Evolutionary conservation across 1,140 invertebrate species (phyloP), one percentile per base, ranked within the genome.

Genomic region (Agrypnia vestita): DNA sequence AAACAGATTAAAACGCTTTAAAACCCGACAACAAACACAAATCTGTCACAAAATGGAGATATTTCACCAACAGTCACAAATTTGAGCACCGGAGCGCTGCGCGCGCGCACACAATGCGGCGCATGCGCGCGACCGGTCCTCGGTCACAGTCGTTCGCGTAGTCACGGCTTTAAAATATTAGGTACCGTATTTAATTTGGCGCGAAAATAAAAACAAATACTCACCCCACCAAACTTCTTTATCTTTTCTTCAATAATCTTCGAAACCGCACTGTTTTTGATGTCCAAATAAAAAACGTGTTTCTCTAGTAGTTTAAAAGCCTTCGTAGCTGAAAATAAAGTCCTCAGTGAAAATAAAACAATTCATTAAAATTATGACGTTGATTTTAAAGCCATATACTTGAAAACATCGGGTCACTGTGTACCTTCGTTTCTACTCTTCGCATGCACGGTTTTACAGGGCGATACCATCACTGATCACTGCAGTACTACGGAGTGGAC

Each of bases 231-330:
- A 85, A 94, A 89, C 82, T 92, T 91, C 84, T 92, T 92, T 80
- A 94, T 91, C 85, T 91, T 91, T 69, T 87, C 86, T 83, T 93
- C 92, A 88, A 94, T 87, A 78, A 91, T 92, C 84, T 88, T 86
- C 78, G 91, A 89, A 35, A 91, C 84, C 79, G 88, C 89, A 89
- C 92, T 90, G 84, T 93, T 93, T 86, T 93, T 92, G 79, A 94
- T 91, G 83, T 94, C 93, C 90, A 94, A 91, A 86, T 94, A 94
- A 88, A 94, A 94, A 80, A 90, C 92, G 80, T 92, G 92, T 84
- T 91, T 91, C 75, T 88, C 86, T 82, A 92, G 86, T 59, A 90
- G 90, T 84, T 91, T 91, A 47, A 87, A 86, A 80, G 90, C 89
- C 82, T 87, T 91, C 84, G 64, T 53, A 25, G 79, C 79, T 80